Conservation (phyloP, 2,113 vertebrate genomes). For the Pionites leucogaster region DNA sequence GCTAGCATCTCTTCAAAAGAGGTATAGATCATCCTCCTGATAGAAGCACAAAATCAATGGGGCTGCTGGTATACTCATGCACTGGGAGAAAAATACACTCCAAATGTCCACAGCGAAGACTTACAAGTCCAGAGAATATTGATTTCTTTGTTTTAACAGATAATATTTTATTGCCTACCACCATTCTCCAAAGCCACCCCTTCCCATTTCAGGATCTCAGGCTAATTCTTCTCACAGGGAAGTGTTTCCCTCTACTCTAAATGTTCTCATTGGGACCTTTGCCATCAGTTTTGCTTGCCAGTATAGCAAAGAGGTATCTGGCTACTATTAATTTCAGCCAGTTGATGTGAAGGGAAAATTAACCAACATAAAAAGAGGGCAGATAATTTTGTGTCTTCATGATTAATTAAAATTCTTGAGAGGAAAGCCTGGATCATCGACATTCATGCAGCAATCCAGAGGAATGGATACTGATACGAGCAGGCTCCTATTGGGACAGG, state of each 20-base stretch:
- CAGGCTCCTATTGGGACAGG: not conserved
- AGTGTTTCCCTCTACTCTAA: not conserved
- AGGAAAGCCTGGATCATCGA: not conserved
- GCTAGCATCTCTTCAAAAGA: not conserved
- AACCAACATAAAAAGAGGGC: not conserved
- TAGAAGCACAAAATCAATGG: constrained; percentile 61
- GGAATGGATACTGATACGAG: not conserved
- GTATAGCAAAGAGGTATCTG: not conserved
- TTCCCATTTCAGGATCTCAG: not conserved
- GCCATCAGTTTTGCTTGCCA: not conserved
- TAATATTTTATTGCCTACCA: not conserved
- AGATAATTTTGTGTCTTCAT: not conserved
- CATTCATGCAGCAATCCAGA: not conserved
- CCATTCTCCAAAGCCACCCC: not conserved
- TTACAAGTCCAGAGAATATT: constrained; percentile 24
- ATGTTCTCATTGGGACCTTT: not conserved
- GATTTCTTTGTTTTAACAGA: constrained; percentile 46
- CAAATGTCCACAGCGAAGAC: not conserved
- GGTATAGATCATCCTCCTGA: constrained; percentile 39
- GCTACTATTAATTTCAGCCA: not conserved
- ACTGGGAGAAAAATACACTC: constrained; percentile 32
- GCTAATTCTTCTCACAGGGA: not conserved
- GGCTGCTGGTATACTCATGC: constrained; percentile 5
- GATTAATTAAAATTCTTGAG: not conserved
- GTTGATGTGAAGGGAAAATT: not conserved